phyloP scores from a whole-genome alignment of 64 coral and sea anemone genomes.

The Actinia equina region DNA sequence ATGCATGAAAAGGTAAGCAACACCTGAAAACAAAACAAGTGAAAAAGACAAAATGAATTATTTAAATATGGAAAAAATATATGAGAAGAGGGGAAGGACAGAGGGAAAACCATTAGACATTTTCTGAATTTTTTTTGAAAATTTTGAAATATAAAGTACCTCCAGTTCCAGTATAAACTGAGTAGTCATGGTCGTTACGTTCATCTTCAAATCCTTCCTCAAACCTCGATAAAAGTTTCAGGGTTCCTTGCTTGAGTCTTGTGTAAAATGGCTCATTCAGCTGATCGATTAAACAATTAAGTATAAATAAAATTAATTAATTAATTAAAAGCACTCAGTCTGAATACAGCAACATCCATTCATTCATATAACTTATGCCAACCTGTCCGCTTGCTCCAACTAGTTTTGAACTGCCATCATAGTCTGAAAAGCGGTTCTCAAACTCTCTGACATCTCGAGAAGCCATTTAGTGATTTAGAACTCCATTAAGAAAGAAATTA shows the following conservation, averaged over 20 bases:
- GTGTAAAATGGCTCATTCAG: conserved; percentile 60
- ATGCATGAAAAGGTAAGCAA: conserved; percentile 81
- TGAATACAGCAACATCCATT: not conserved
- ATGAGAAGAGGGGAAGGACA: too few species aligned
- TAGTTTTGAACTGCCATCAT: conserved; percentile 51
- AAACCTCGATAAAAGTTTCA: conserved; percentile 49
- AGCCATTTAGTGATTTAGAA: not conserved
- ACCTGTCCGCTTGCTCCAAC: conserved; percentile 59
- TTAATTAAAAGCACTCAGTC: too few species aligned
- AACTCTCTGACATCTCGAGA: conserved; percentile 65
- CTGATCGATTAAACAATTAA: not conserved
- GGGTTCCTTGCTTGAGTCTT: conserved; percentile 46
- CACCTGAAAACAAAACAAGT: conserved; percentile 42
- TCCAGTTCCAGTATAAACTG: conserved; percentile 78
- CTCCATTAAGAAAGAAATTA: not conserved
- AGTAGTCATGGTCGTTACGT: conserved; percentile 58
- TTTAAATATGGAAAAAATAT: not conserved
- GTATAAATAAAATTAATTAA: not conserved
- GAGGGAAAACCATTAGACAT: not conserved
- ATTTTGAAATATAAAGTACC: conserved; percentile 22
- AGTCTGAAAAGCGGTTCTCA: conserved; percentile 73
- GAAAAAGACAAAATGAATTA: not conserved
- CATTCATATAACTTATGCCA: not conserved
- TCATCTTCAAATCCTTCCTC: conserved; percentile 71
- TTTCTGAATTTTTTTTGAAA: too few species aligned